Conservation (phyloP, 2,797 vertebrate species). For the Dermochelys coriacea region DNA sequence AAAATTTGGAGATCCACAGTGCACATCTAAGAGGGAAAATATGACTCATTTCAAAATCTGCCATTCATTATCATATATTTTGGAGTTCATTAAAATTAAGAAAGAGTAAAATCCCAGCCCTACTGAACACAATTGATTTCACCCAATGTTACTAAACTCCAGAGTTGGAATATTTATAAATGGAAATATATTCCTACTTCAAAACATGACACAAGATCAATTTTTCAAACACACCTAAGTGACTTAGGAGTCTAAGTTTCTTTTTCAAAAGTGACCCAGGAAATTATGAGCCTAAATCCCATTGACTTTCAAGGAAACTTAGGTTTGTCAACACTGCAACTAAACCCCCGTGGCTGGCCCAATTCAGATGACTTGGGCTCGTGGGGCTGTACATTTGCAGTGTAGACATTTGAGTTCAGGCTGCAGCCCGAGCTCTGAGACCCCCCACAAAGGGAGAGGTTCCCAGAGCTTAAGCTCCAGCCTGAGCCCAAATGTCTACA, state of each 20-base stretch:
- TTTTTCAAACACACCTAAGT: background rate
- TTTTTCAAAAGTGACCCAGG: background rate
- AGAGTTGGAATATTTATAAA: background rate
- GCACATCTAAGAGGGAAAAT: background rate
- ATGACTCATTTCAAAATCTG: background rate
- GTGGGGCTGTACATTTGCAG: background rate
- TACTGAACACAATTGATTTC: background rate
- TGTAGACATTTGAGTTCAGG: background rate
- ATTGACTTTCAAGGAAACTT: background rate
- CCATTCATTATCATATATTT: background rate
- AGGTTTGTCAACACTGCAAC: background rate
- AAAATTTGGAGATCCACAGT: background rate
- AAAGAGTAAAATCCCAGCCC: background rate
- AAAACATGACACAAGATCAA: background rate
- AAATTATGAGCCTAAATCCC: background rate
- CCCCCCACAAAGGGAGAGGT: no score
- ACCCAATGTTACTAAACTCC: background rate
- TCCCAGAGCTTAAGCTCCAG: no score
- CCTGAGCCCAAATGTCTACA: no score
- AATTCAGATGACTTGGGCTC: background rate
- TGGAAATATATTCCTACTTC: background rate
- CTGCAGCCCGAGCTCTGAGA: background rate
- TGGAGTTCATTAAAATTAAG: background rate
- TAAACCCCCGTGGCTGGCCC: background rate
- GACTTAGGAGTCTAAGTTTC: background rate